phyloP scores from a whole-genome alignment of 2,888 invertebrate species.

The Netelia virgata region DNA sequence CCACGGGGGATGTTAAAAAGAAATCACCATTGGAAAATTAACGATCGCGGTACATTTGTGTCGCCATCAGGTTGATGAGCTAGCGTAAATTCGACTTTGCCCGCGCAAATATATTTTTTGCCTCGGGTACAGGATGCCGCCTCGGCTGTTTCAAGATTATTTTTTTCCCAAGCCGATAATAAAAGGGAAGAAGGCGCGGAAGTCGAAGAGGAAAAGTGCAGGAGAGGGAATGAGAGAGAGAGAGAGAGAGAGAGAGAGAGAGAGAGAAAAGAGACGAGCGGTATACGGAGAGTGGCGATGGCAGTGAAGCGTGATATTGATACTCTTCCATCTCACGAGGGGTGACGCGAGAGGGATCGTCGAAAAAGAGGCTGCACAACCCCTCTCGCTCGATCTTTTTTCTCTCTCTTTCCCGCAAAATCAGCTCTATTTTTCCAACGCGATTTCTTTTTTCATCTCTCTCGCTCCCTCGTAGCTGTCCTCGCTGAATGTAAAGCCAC shows the following conservation, averaged over 20 bases:
- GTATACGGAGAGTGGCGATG: conserved; percentile 73
- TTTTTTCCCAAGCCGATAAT: conserved; percentile 78
- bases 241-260: conserved; percentile 39
- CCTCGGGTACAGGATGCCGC: background rate
- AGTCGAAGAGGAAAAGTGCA: conserved; percentile 48
- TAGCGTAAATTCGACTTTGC: conserved; percentile 8
- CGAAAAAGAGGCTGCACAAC: conserved; percentile 54
- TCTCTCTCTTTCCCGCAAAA: conserved; percentile 45
- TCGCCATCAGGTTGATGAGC: conserved; percentile 9
- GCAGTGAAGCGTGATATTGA: conserved; percentile 83
- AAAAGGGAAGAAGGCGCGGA: conserved; percentile 71
- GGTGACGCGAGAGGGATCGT: conserved; percentile 73
- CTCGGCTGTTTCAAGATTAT: conserved; percentile 76
- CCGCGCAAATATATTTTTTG: conserved; percentile 19
- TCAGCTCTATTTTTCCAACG: conserved; percentile 45
- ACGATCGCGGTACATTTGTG: conserved; percentile 7
- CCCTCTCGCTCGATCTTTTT: conserved; percentile 51
- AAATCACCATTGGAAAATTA: conserved; percentile 12
- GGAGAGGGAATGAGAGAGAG: conserved; percentile 41
- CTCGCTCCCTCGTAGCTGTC: conserved; percentile 44
- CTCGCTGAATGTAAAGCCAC: conserved; percentile 56
- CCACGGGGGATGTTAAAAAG: background rate
- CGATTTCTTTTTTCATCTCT: conserved; percentile 32
- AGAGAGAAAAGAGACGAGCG: conserved; percentile 65
- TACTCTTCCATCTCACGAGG: conserved; percentile 80